Conservation (phyloP, 2,797 vertebrate genomes). For the Macropodus opercularis region DNA sequence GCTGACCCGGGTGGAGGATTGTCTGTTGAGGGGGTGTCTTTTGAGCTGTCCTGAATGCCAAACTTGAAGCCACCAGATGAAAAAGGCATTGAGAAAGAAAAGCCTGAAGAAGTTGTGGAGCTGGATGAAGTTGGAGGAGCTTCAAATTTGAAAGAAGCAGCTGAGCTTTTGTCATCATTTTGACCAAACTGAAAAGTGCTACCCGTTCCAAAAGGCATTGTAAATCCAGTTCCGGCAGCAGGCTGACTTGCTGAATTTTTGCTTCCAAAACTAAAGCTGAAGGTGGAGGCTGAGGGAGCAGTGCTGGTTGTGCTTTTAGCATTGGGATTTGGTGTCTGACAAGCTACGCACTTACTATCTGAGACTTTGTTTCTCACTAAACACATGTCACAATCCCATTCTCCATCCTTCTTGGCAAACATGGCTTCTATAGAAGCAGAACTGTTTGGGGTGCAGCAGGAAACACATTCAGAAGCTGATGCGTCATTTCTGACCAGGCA, state of each 20-base stretch:
- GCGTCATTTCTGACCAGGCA: constrained; percentile 68
- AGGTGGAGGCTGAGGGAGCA: constrained; percentile 69
- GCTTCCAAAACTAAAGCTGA: constrained; percentile 72
- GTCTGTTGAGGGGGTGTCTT: constrained; percentile 58
- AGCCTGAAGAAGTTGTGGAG: constrained; percentile 78
- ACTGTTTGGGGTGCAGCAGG: constrained; percentile 39
- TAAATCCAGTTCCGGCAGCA: constrained; percentile 81
- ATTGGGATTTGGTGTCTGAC: constrained; percentile 83
- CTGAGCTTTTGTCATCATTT: constrained; percentile 74
- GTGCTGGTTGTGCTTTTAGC: constrained; percentile 59
- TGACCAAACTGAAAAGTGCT: constrained; percentile 89
- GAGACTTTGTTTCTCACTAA: constrained; percentile 82
- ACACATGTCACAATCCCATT: constrained; percentile 91
- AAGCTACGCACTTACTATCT: constrained; percentile 82
- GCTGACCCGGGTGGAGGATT: constrained; percentile 64
- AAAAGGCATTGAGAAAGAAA: constrained; percentile 85
- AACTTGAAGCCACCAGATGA: constrained; percentile 87
- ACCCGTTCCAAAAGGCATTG: constrained; percentile 75
- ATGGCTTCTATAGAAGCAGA: constrained; percentile 67
- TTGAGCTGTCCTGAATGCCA: constrained; percentile 84
- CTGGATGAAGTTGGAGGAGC: constrained; percentile 72
- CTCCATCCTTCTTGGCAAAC: constrained; percentile 85
- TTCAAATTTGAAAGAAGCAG: constrained; percentile 85
- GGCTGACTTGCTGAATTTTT: constrained; percentile 74
- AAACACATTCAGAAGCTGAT: constrained; percentile 51